These are phyloP conservation scores for Protonemura montana DNA, from an alignment of 2,888 invertebrate species.

Conservation along the genomic window DNA sequence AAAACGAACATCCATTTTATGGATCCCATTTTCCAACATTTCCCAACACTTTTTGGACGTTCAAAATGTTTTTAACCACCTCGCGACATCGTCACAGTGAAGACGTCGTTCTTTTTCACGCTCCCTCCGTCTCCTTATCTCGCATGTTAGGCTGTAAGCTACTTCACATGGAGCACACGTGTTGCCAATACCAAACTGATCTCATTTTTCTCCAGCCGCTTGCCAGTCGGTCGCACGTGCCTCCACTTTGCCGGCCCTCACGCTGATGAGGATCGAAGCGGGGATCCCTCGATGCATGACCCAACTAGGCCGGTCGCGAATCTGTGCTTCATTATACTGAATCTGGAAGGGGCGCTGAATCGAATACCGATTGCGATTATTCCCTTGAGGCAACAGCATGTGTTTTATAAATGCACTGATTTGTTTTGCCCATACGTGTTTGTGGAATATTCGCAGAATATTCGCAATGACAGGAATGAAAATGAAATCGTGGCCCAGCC, in stretches of 20 bases:
- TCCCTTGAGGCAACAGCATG: neutral
- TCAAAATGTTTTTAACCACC: neutral
- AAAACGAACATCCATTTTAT: neutral
- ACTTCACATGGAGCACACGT: constrained; percentile 10
- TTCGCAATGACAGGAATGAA: too few relatives aligned
- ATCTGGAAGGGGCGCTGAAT: neutral
- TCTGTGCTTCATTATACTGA: neutral
- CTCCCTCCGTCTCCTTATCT: neutral
- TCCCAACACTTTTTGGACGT: neutral
- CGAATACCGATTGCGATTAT: neutral
- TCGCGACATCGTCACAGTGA: neutral
- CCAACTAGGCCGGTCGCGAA: neutral
- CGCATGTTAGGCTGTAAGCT: neutral
- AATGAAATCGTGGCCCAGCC: too few relatives aligned
- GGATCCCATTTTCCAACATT: neutral
- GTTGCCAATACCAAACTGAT: neutral
- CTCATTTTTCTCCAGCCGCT: neutral
- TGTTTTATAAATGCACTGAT: too few relatives aligned
- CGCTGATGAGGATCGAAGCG: neutral
- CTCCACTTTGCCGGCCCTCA: neutral
- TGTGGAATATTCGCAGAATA: too few relatives aligned
- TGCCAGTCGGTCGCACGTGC: constrained; percentile 21
- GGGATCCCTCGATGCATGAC: neutral
- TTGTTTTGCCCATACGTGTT: too few relatives aligned
- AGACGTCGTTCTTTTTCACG: neutral